Evolutionary conservation across 2,888 invertebrate species (phyloP).

Genomic region (Synanthedon formicaeformis): DNA sequence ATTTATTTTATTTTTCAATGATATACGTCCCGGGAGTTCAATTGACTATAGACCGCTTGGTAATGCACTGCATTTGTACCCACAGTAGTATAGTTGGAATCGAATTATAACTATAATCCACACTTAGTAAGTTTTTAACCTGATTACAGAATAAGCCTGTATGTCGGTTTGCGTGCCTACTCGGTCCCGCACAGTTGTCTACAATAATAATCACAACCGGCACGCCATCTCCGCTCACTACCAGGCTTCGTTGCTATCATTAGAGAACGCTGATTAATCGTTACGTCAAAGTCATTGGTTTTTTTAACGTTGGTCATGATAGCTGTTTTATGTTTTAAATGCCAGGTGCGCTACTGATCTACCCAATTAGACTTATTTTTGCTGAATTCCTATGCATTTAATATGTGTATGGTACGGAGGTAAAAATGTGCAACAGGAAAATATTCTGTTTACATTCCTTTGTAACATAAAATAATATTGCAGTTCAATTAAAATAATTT

Average conservation of each 20-base stretch:
- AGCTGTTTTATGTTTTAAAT: background rate
- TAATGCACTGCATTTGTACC: no score
- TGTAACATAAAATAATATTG: no score
- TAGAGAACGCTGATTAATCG: background rate
- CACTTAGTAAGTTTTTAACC: no score
- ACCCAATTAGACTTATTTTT: background rate
- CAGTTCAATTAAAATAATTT: no score
- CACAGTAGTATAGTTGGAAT: no score
- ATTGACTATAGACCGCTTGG: no score
- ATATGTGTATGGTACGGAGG: no score
- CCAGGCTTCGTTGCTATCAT: conserved; percentile 10
- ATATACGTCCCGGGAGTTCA: no score
- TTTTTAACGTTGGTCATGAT: background rate
- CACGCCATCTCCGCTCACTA: conserved; percentile 13
- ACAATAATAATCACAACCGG: conserved; percentile 16
- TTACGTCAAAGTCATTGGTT: conserved; percentile 15
- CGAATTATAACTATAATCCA: no score
- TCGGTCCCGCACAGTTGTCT: conserved; percentile 18
- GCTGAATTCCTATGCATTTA: background rate
- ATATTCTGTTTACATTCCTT: no score
- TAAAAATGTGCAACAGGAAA: no score
- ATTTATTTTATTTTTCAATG: no score
- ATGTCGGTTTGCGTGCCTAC: conserved; percentile 3
- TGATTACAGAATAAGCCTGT: background rate
- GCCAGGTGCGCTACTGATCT: background rate